Conservation (phyloP, 2,113 vertebrate genomes). For the Electrona antarctica region DNA sequence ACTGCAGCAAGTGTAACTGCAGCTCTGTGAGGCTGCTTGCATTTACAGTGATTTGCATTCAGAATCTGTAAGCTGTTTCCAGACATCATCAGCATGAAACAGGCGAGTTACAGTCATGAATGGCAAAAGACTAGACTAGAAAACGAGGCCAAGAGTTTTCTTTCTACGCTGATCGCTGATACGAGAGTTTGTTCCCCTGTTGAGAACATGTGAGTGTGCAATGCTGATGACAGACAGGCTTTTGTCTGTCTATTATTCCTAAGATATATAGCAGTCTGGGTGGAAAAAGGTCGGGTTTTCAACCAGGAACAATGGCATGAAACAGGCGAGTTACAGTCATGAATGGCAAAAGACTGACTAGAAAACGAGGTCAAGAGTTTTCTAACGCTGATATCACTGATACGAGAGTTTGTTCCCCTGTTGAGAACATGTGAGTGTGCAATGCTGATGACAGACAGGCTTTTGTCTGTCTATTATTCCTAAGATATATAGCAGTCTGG, state of each 20-base stretch:
- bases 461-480: slow-evolving; percentile 21
- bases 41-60: slow-evolving; percentile 22
- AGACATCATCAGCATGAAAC: slow-evolving; percentile 20
- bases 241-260: slow-evolving; percentile 12
- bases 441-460: slow-evolving; percentile 47
- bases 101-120: slow-evolving; percentile 40
- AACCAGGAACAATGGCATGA: slow-evolving; percentile 40
- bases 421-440: slow-evolving; percentile 52
- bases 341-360: slow-evolving; percentile 35
- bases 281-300: slow-evolving; percentile 39
- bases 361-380: slow-evolving; percentile 43
- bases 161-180: slow-evolving; percentile 24
- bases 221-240: slow-evolving; percentile 47
- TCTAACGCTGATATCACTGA: slow-evolving; percentile 21
- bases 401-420: slow-evolving; percentile 28
- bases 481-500: slow-evolving; percentile 29
- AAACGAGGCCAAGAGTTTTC: slow-evolving; percentile 45
- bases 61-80: slow-evolving; percentile 11
- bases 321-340: slow-evolving; percentile 35
- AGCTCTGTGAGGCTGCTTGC: slow-evolving; percentile 10
- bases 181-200: slow-evolving; percentile 33
- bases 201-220: slow-evolving; percentile 50
- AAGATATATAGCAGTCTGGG: slow-evolving; percentile 28
- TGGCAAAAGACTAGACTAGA: slow-evolving; percentile 31
- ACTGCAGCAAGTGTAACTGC: slow-evolving; percentile 38